A percentile compares a stretch with the other conserved stretches of the same genome.
Conservation (phyloP, 2,888 invertebrate species). For the Thalpophila matura region DNA sequence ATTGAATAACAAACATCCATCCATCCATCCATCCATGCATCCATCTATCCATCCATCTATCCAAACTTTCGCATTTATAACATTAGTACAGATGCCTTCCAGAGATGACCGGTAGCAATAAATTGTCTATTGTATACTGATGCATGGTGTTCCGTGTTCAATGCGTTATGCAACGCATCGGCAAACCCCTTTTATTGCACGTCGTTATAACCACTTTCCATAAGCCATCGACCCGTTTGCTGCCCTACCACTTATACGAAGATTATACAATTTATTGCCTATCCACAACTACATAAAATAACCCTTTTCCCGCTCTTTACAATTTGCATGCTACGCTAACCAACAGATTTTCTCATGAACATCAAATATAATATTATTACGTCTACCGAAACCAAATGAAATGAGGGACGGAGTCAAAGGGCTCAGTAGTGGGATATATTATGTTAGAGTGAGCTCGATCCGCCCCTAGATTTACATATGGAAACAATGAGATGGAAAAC, state of each 20-base stretch:
- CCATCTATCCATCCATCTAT: too few species aligned
- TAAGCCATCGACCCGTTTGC: neutral
- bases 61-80: too few species aligned
- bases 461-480: conserved; percentile 65
- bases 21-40: too few species aligned
- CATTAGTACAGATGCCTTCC: too few species aligned
- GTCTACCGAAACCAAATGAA: conserved; percentile 45
- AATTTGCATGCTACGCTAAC: conserved; percentile 48
- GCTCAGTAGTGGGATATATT: conserved; percentile 50
- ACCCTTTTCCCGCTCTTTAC: conserved; percentile 37
- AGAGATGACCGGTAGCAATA: too few species aligned
- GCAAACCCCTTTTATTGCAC: too few species aligned
- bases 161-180: too few species aligned
- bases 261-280: conserved; percentile 12
- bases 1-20: too few species aligned
- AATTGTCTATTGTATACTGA: too few species aligned
- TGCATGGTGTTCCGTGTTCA: too few species aligned
- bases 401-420: conserved; percentile 38
- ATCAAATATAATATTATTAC: conserved; percentile 54
- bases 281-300: conserved; percentile 8
- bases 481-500: conserved; percentile 67
- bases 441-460: conserved; percentile 42
- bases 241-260: too few species aligned
- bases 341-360: conserved; percentile 45
- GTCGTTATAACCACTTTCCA: too few species aligned